These are phyloP conservation scores for Corapipo altera DNA, from an alignment of 2,113 vertebrate genomes.

Conservation along the genomic window DNA sequence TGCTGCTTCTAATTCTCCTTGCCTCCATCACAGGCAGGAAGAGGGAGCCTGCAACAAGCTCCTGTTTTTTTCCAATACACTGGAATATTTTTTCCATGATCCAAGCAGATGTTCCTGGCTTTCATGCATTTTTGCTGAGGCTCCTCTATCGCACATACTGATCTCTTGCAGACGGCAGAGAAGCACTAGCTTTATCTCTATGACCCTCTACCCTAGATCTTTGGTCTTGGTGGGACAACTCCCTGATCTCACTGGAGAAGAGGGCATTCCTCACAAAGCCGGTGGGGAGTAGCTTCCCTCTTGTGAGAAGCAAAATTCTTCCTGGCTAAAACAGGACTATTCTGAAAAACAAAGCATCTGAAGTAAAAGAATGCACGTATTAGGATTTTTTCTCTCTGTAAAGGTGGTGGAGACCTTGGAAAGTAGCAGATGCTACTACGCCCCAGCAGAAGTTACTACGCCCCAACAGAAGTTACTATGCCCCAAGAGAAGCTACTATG, in stretches of 20 bases:
- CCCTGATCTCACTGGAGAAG: background rate
- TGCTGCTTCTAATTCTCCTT: background rate
- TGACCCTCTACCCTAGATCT: background rate
- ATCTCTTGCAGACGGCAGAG: background rate
- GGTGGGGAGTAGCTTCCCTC: background rate
- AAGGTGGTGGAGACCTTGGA: background rate
- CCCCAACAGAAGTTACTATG: background rate
- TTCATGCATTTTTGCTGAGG: background rate
- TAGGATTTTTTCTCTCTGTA: background rate
- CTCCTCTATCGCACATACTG: background rate
- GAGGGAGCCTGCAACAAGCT: conserved; percentile 4
- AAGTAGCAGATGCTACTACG: background rate
- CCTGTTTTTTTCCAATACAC: background rate
- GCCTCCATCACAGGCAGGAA: conserved; percentile 13
- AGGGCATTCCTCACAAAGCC: background rate
- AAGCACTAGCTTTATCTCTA: background rate
- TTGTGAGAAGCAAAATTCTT: background rate
- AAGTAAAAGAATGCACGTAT: background rate
- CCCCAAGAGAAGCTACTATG: background rate
- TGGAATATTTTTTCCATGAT: conserved; percentile 1
- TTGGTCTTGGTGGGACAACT: background rate
- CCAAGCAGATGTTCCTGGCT: background rate
- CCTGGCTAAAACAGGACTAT: background rate
- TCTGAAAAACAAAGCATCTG: background rate
- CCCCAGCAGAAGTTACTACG: background rate